Evolutionary conservation across 1,140 invertebrate species (phyloP).

Genomic region (Branchinecta lynchi): DNA sequence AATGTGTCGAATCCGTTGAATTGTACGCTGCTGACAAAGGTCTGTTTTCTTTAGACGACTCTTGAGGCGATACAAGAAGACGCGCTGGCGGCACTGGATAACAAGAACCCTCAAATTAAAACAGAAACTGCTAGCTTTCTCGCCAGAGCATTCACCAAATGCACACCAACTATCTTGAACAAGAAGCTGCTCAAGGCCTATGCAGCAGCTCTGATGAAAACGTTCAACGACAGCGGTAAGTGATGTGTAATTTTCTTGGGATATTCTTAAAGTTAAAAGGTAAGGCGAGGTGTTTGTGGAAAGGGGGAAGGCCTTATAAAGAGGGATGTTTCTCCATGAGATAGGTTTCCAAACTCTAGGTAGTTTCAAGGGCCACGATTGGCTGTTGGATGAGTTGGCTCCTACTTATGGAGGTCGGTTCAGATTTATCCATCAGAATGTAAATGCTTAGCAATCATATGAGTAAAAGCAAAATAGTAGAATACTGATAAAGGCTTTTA

Average conservation of each 20-base stretch:
- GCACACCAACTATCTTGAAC: conserved; percentile 59
- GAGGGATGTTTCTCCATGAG: too few relatives aligned
- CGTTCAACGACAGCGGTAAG: conserved; percentile 62
- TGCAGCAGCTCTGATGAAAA: conserved; percentile 60
- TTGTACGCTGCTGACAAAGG: conserved; percentile 10
- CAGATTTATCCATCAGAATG: too few relatives aligned
- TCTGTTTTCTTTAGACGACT: conserved; percentile 43
- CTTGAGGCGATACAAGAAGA: conserved; percentile 80
- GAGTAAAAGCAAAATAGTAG: too few relatives aligned
- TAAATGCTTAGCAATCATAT: too few relatives aligned
- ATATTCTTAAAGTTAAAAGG: too few relatives aligned
- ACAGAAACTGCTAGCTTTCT: conserved; percentile 81
- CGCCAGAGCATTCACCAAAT: conserved; percentile 59
- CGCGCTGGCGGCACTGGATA: conserved; percentile 60
- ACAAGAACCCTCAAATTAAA: conserved; percentile 91
- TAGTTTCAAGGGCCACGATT: too few relatives aligned
- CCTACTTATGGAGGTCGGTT: too few relatives aligned
- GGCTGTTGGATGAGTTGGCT: too few relatives aligned
- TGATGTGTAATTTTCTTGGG: neutral
- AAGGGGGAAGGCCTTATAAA: too few relatives aligned
- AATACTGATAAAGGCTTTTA: too few relatives aligned
- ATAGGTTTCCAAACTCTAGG: too few relatives aligned
- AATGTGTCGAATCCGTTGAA: conserved; percentile 17
- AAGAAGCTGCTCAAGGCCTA: conserved; percentile 85
- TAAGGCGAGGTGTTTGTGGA: too few relatives aligned